Conservation (phyloP, 2,797 vertebrate genomes). For the Aeoliscus strigatus region DNA sequence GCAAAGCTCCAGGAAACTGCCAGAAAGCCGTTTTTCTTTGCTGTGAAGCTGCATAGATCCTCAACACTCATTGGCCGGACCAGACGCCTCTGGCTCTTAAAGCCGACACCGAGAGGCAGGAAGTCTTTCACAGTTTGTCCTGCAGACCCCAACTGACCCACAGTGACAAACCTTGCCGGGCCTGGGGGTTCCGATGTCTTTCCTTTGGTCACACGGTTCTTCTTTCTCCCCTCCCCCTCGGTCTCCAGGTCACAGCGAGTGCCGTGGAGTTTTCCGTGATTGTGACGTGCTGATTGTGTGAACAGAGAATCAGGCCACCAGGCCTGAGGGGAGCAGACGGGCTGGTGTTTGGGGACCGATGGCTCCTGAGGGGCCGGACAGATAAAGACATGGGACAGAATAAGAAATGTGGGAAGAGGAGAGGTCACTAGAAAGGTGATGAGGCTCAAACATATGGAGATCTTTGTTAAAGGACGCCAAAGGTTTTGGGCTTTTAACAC, state of each 20-base stretch:
- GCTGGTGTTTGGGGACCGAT: slow-evolving; percentile 4
- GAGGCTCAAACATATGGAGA: slow-evolving; percentile 3
- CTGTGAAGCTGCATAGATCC: slow-evolving; percentile 4
- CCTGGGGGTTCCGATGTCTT: slow-evolving; percentile 16
- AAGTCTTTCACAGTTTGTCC: slow-evolving; percentile 38
- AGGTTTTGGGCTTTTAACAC: no score
- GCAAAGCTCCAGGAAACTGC: not conserved
- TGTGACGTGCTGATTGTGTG: slow-evolving; percentile 14
- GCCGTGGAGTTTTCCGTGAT: slow-evolving; percentile 10
- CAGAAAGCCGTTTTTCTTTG: slow-evolving; percentile 3
- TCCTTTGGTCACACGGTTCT: slow-evolving; percentile 16
- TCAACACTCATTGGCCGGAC: slow-evolving; percentile 1
- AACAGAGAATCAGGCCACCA: slow-evolving; percentile 6
- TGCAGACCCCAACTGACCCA: slow-evolving; percentile 39
- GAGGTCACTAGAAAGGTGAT: slow-evolving; percentile 15
- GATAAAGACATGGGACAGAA: slow-evolving; percentile 14
- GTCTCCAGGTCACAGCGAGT: slow-evolving; percentile 20
- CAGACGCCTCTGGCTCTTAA: slow-evolving; percentile 12
- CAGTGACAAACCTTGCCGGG: slow-evolving; percentile 37
- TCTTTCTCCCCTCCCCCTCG: slow-evolving; percentile 10
- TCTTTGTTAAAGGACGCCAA: slow-evolving; percentile 4
- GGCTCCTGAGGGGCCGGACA: slow-evolving; percentile 6
- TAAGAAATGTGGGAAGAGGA: slow-evolving; percentile 14
- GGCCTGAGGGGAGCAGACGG: slow-evolving; percentile 2
- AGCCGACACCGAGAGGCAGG: slow-evolving; percentile 18